Base-by-base conservation (phyloP, 2,113 vertebrate genomes). In the Callithrix jacchus region DNA sequence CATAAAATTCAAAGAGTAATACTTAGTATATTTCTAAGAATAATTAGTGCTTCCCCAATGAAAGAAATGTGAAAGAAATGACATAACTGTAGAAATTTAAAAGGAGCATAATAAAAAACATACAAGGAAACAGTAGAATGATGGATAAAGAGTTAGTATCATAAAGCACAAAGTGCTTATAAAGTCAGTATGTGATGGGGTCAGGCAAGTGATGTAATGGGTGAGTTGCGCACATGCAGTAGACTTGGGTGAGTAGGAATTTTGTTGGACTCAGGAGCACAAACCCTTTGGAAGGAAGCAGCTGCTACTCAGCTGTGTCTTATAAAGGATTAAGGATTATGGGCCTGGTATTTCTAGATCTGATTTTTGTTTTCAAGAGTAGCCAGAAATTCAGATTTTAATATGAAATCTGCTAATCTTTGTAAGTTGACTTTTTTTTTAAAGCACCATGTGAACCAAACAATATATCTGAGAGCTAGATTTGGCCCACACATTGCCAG, bases 301-400 rank as follows among this genome's bases (percentile, higher is more conserved):
- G 27, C 23, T 5, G 30, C 37, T 56, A 11, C 27, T 81, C 27
- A 45, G 14, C 5, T 17, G 23, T 10, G 12, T 37, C 79, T 5
- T n/a, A 42, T 2, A 52, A 52, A 52, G 49, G 23, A 58, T 52
- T 20, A 52, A 52, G 49, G 23, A 58, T 52, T 20, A 10, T n/a
- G 27, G 73, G 11, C 61, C 37, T 37, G 5, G 21, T 52, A 27
- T 79, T 91, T 84, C 14, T 77, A 91, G 13, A 37, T 30, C 47
- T 70, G 49, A 91, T n/a, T 27, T 56, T 70, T 64, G 12, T 73
- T 71, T 73, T 58, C 40, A 71, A 91, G 42, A 97, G 77, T 93
- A 91, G 77, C 76, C 49, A 91, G 52, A 87, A 83, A 71, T 79
- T 1, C 56, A 80, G 54, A 81, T 87, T 90, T 87, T 64, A 76